Base-by-base conservation (phyloP, 1,140 invertebrate species). In the Choristoneura fumiferana region DNA sequence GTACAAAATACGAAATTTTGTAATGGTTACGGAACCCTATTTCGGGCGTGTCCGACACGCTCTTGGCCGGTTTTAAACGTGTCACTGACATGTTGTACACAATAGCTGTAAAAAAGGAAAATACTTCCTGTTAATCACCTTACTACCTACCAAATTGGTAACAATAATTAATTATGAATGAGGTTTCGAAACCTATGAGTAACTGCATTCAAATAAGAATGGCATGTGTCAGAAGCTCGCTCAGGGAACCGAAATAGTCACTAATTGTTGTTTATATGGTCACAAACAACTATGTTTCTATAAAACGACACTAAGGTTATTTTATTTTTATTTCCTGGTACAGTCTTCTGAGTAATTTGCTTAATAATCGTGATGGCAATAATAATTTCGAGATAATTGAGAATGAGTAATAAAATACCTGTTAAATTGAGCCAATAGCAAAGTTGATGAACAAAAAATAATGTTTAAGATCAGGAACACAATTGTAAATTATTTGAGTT, bases 151-250 rank as follows among this genome's bases (percentile, higher is more conserved):
- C 40, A 62, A 67, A 67, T 63, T 53, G 60, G 38, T 54, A 78
- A 81, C 78, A 81, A 81, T 78, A 76, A 82, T 81, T 81, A 75
- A 79, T 81, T 77, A 84, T 84, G 79, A 84, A 84, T 84, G 78
- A 84, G 71, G 58, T 71, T 73, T 76, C 75, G 63, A 58, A 73
- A 68, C 22, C 6, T 80, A 76, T 69, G 71, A 68, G 64, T 73
- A 52, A 29, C 22, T 29, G 76, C 72, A 79, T 77, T 75, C 56
- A 58, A 45, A 29, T 43, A 49, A 59, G 62, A 66, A 68, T 60
- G 43, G n/a, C 22, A 29, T 49, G 43, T 49, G 43, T 49, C 43
- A 49, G 12, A 15, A 49, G 22, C 18, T 29, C 22, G 22, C 22
- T 49, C 17, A 49, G 29, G 18, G 18, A 0, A 29, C 17, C 43